These are phyloP conservation scores for Microcebus lehilahytsara DNA, from an alignment of 2,113 vertebrate genomes.

Conservation along the genomic window DNA sequence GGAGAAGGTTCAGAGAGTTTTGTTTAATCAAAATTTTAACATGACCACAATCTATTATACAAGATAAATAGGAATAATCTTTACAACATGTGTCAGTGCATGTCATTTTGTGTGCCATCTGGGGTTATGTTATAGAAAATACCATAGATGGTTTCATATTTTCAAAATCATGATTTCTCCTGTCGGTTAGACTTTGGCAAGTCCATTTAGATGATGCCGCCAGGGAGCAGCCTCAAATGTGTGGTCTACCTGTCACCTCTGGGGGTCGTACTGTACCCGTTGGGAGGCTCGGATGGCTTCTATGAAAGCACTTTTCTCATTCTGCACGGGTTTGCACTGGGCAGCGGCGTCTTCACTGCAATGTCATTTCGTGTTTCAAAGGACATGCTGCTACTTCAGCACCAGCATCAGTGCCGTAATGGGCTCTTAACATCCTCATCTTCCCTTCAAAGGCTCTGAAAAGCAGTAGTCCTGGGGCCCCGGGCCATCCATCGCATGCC, in stretches of 20 bases:
- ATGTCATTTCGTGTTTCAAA: not conserved
- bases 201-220: not conserved
- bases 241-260: too few species aligned
- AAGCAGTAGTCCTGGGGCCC: not conserved
- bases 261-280: rapidly evolving
- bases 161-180: not conserved
- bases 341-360: not conserved
- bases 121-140: not conserved
- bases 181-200: not conserved
- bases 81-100: not conserved
- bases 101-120: not conserved
- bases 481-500: rapidly evolving
- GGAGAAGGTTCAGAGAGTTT: not conserved
- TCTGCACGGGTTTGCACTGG: too few species aligned
- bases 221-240: too few species aligned
- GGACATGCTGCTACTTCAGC: rapidly evolving
- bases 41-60: not conserved
- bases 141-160: not conserved
- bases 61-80: not conserved
- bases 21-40: not conserved
- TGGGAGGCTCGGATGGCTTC: rapidly evolving
- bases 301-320: not conserved
- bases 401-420: not conserved
- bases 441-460: not conserved
- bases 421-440: not conserved